Conservation (phyloP, 2,113 vertebrate genomes). For the Protobothrops flavoviridis region DNA sequence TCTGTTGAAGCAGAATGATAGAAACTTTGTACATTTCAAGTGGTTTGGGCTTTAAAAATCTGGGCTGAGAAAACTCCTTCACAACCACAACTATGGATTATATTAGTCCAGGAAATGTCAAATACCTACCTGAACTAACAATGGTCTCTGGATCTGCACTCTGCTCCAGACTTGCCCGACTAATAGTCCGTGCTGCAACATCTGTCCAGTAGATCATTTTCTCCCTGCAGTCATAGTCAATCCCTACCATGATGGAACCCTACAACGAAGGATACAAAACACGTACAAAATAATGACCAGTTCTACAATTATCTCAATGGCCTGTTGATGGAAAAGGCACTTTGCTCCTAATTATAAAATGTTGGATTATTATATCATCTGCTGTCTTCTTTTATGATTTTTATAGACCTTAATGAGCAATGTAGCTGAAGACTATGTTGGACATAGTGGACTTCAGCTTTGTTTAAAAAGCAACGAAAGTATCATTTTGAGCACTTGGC, state of each 20-base stretch:
- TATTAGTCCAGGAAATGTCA: background rate
- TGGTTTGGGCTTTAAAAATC: background rate
- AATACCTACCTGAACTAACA: constrained; percentile 80
- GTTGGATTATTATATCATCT: background rate
- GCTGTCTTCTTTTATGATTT: background rate
- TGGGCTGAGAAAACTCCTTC: background rate
- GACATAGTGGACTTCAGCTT: background rate
- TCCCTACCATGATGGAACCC: constrained; percentile 95
- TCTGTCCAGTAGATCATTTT: constrained; percentile 94
- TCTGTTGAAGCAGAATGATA: background rate
- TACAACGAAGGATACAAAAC: constrained; percentile 44
- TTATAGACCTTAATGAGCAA: background rate
- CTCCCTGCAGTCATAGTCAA: constrained; percentile 90
- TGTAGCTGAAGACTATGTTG: background rate
- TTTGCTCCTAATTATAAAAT: background rate
- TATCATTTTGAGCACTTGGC: background rate
- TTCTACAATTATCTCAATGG: no score
- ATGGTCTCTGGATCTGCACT: constrained; percentile 88
- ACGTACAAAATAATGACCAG: background rate
- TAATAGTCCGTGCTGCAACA: constrained; percentile 87
- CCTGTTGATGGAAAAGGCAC: background rate
- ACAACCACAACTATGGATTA: background rate
- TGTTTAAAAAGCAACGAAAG: background rate
- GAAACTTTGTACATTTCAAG: background rate
- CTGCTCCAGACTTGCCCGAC: constrained; percentile 75